These are phyloP conservation scores for Rhabdomys pumilio DNA, from an alignment of 2,797 vertebrate species.

Conservation along the genomic window DNA sequence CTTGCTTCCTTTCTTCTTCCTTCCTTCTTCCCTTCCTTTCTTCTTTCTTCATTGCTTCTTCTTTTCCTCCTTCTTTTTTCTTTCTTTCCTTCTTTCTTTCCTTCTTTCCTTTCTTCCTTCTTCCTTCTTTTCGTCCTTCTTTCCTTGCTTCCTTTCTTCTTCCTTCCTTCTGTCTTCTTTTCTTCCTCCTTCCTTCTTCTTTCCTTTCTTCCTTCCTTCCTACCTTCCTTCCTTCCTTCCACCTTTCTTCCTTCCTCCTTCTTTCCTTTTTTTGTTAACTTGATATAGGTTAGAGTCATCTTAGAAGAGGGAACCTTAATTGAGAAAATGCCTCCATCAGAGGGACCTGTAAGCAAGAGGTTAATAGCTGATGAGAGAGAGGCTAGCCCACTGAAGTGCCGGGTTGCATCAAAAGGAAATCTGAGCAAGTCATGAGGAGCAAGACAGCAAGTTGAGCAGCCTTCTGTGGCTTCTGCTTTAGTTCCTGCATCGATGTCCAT, in stretches of 20 bases:
- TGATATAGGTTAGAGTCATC: background rate
- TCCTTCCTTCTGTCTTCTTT: background rate
- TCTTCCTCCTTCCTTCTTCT: background rate
- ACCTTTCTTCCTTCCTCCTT: background rate
- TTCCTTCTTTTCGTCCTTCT: accelerated
- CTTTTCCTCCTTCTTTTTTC: too few relatives aligned
- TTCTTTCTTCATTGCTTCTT: background rate
- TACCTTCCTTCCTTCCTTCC: background rate
- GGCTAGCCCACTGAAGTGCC: background rate
- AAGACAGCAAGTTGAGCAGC: background rate
- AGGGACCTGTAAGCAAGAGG: background rate
- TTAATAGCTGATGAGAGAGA: background rate
- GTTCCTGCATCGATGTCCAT: background rate
- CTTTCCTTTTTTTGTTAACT: background rate
- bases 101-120: background rate
- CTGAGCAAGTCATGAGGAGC: background rate
- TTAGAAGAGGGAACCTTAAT: background rate
- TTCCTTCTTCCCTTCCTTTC: background rate
- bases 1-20: background rate
- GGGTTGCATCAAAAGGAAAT: background rate
- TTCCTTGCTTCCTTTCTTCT: background rate
- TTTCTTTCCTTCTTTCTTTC: too few relatives aligned
- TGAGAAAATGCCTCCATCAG: background rate
- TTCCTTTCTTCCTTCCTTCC: too few relatives aligned
- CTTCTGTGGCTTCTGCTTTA: background rate